Conservation (phyloP, 2,797 vertebrate species). For the Vultur gryphus region DNA sequence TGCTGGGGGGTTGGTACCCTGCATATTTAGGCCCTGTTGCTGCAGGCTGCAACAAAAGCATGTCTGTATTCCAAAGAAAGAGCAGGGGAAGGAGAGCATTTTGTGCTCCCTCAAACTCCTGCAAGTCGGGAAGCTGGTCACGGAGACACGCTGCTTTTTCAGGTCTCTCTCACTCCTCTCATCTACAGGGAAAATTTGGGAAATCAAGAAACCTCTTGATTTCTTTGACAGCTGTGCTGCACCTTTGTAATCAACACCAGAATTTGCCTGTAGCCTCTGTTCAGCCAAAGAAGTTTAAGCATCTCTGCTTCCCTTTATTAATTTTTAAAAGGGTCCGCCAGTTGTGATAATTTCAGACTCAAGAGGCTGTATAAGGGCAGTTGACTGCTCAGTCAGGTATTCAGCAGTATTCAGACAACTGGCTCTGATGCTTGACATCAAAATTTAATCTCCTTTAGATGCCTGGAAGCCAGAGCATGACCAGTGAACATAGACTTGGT, state of each 20-base stretch:
- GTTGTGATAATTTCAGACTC: not conserved
- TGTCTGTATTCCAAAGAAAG: not conserved
- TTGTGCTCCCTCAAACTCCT: not conserved
- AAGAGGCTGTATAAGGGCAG: not conserved
- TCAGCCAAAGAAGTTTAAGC: not conserved
- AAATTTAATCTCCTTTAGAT: not conserved
- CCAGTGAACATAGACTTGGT: not conserved
- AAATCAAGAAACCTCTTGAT: not conserved
- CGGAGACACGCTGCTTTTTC: fast-evolving
- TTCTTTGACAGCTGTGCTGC: not conserved
- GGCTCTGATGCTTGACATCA: not conserved
- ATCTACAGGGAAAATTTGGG: not conserved
- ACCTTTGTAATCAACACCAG: not conserved
- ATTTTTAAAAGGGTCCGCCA: not conserved
- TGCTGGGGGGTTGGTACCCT: not conserved
- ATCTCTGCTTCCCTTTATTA: not conserved
- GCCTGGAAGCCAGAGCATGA: not conserved
- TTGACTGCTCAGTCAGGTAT: not conserved
- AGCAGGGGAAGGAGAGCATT: not conserved
- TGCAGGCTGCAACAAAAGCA: not conserved
- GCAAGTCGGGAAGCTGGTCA: not conserved
- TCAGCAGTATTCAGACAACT: not conserved
- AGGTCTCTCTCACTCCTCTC: not conserved
- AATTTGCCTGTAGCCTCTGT: not conserved
- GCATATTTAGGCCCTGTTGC: not conserved